Conservation (phyloP, 2,888 invertebrate species). For the Hirtodrosophila cameraria region DNA sequence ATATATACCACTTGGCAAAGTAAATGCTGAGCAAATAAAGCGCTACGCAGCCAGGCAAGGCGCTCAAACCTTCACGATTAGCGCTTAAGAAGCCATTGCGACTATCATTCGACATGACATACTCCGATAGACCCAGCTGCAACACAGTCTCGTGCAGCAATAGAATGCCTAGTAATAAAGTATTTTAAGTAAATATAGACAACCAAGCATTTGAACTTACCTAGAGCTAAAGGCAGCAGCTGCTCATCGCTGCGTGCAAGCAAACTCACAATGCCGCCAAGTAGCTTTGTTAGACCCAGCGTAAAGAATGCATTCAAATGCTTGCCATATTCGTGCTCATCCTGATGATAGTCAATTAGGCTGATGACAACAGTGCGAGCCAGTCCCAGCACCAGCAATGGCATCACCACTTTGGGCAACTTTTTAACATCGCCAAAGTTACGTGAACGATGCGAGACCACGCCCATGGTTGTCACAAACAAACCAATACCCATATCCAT, state of each 20-base stretch:
- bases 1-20: constrained; percentile 86
- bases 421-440: constrained; percentile 57
- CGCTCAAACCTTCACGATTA: constrained; percentile 96
- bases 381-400: constrained; percentile 87
- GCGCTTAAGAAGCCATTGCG: constrained; percentile 88
- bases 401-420: constrained; percentile 78
- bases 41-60: constrained; percentile 92
- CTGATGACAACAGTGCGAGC: constrained; percentile 87
- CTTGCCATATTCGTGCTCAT: constrained; percentile 96
- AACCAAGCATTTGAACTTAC: constrained; percentile 56
- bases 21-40: constrained; percentile 91
- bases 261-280: constrained; percentile 86
- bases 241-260: constrained; percentile 51
- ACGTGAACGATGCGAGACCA: constrained; percentile 87
- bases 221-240: constrained; percentile 84
- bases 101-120: constrained; percentile 87
- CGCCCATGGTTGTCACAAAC: constrained; percentile 92
- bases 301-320: constrained; percentile 99
- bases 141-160: constrained; percentile 88
- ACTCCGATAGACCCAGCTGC: constrained; percentile 87
- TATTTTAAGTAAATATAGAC: too few relatives aligned
- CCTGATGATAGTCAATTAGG: constrained; percentile 92
- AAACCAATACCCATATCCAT: constrained; percentile 98
- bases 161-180: constrained; percentile 86
- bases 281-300: constrained; percentile 91